phyloP scores from a whole-genome alignment of 2,113 vertebrate genomes.

The Fukomys damarensis region DNA sequence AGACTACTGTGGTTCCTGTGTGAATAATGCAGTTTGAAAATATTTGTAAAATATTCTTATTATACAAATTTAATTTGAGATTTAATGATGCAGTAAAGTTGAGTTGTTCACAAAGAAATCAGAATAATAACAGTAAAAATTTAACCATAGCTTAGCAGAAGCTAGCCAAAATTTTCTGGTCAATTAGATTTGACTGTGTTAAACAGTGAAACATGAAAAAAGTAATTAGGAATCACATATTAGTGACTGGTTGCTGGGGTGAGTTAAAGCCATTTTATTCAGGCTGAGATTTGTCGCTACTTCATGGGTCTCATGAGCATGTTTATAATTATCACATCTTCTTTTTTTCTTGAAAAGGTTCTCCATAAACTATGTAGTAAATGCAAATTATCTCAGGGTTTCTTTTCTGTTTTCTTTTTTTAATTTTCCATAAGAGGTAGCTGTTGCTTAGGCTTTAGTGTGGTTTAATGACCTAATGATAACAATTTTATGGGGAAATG shows the following conservation, averaged over 20 bases:
- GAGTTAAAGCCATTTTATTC: slow-evolving; percentile 73
- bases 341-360: slow-evolving; percentile 52
- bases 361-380: slow-evolving; percentile 12
- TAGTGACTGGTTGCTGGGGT: slow-evolving; percentile 71
- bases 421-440: slow-evolving; percentile 41
- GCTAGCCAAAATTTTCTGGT: slow-evolving; percentile 84
- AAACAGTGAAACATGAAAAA: slow-evolving; percentile 84
- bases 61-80: slow-evolving; percentile 86
- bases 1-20: neutral
- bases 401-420: slow-evolving; percentile 23
- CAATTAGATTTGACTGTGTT: slow-evolving; percentile 87
- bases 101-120: slow-evolving; percentile 82
- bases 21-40: slow-evolving; percentile 72
- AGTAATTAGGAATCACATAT: slow-evolving; percentile 84
- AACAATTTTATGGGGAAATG: slow-evolving; percentile 28
- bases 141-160: slow-evolving; percentile 72
- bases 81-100: slow-evolving; percentile 86
- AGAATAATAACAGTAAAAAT: slow-evolving; percentile 86
- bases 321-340: neutral
- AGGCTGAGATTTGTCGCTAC: slow-evolving; percentile 51
- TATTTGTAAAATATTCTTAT: slow-evolving; percentile 81
- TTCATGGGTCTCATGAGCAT: neutral
- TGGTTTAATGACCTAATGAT: neutral
- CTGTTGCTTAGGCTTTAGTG: neutral
- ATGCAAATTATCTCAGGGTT: slow-evolving; percentile 2